Conservation (phyloP, 2,888 invertebrate genomes). For the Pilophorus perplexus region DNA sequence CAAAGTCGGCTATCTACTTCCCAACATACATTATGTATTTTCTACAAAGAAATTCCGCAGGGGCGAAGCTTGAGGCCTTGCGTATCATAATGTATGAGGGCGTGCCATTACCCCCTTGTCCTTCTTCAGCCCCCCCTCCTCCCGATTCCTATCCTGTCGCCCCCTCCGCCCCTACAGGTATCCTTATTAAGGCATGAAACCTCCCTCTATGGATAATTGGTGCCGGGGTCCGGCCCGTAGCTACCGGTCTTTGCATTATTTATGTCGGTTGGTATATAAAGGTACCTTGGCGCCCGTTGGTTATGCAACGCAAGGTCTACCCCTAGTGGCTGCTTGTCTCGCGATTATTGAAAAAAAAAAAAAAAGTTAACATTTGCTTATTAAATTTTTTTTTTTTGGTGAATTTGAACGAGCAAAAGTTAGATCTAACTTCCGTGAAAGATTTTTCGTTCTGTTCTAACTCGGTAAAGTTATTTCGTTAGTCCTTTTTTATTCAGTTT, state of each 20-base stretch:
- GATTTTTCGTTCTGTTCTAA: too few species aligned
- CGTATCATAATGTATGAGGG: constrained; percentile 46
- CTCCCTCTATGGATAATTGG: constrained; percentile 34
- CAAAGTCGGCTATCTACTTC: constrained; percentile 37
- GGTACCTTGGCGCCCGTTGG: constrained; percentile 32
- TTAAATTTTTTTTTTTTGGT: too few species aligned
- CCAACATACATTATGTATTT: constrained; percentile 42
- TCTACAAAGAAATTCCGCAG: constrained; percentile 42
- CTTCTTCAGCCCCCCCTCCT: constrained; percentile 4
- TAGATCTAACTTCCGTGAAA: too few species aligned
- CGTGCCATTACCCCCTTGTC: constrained; percentile 37
- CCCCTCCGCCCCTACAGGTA: not conserved
- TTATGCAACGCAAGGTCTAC: constrained; percentile 14
- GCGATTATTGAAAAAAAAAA: too few species aligned
- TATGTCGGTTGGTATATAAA: constrained; percentile 20
- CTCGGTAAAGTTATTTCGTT: too few species aligned
- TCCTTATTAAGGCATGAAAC: constrained; percentile 33
- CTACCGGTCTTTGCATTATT: constrained; percentile 33
- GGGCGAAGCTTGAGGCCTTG: constrained; percentile 10
- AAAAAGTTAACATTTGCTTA: too few species aligned
- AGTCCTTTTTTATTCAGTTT: too few species aligned
- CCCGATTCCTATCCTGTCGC: not conserved
- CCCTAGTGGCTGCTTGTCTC: too few species aligned
- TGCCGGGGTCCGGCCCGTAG: not conserved
- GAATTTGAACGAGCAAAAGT: too few species aligned